Evolutionary conservation across 2,113 vertebrate species (phyloP), one percentile per base, ranked within the genome.

Genomic region (Prunella fulvescens): DNA sequence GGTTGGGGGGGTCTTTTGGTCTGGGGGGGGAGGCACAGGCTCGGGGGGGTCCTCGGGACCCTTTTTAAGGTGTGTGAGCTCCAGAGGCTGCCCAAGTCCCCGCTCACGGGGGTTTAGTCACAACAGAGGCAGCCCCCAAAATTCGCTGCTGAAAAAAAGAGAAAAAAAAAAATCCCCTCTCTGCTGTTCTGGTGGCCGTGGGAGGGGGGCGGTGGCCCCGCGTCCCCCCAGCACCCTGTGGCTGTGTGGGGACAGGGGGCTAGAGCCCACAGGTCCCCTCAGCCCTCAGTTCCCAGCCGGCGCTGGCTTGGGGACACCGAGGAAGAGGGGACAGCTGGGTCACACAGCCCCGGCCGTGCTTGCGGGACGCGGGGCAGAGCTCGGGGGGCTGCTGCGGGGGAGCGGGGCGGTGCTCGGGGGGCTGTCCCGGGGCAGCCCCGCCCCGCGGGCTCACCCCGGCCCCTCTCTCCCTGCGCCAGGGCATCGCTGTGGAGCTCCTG

Each of bases 401-500:
- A 1, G 15, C 7, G 17, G 39, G 66, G 22, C 1, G 5, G 19
- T 11, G 69, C 64, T 45, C 4, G 12, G 50, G 85, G 70, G 31
- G 18, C 67, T 91, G 18, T 25, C 12, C 4, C 2, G 7, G 71
- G 79, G 60, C 50, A 2, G 2, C 47, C 51, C n/a, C 4, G 19
- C 8, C 4, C n/a, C 2, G 11, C 2, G 85, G 73, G 96, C 37
- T 86, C 77, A 79, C 86, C 44, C 39, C 44, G 23, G 80, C 79
- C 73, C 96, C 91, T 92, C 83, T 95, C 94, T 89, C 94, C 93
- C 92, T 88, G 94, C 91, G 94, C 81, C 95, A 98, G 98, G 98
- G 98, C 98, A 57, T 99, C 98, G 2, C 97, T 99, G 79, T 99
- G 98, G 98, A 99, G 98, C 96, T 99, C 98, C 86, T 99, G 98